Evolutionary conservation across 2,113 vertebrate genomes (phyloP).

Genomic region (Pelodiscus sinensis): DNA sequence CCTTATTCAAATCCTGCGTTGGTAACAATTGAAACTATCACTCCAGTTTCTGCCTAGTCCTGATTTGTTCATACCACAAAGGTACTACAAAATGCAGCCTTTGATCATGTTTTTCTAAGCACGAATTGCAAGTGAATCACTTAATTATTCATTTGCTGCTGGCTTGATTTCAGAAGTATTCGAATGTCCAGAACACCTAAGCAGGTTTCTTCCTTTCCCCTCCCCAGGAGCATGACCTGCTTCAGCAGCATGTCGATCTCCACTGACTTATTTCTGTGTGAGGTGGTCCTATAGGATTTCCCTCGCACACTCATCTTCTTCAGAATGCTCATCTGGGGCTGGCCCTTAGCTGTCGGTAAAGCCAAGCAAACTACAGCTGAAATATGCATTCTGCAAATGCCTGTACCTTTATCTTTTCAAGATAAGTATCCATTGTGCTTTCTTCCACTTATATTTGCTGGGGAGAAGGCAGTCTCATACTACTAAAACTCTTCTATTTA

Average conservation of each 20-base stretch:
- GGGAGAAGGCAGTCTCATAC: not conserved
- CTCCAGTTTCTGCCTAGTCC: not conserved
- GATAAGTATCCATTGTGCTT: not conserved
- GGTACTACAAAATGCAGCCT: not conserved
- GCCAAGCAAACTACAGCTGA: not conserved
- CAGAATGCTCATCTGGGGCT: not conserved
- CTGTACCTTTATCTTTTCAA: not conserved
- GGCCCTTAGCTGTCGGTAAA: not conserved
- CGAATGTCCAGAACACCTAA: not conserved
- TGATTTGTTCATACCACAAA: accelerated
- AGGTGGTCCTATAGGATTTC: not conserved
- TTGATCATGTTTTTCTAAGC: not conserved
- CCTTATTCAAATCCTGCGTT: not conserved
- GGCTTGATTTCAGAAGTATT: not conserved
- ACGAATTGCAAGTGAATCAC: not conserved
- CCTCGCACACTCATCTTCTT: too few species aligned
- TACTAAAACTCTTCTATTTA: not conserved
- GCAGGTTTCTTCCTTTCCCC: not conserved
- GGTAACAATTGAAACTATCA: not conserved
- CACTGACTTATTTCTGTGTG: not conserved
- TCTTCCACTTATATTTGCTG: not conserved
- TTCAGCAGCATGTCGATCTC: not conserved
- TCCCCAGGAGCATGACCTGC: not conserved
- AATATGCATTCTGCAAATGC: not conserved
- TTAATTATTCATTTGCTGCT: not conserved